Conservation (phyloP, 2,888 invertebrate genomes). For the Microdon myrmicae region DNA sequence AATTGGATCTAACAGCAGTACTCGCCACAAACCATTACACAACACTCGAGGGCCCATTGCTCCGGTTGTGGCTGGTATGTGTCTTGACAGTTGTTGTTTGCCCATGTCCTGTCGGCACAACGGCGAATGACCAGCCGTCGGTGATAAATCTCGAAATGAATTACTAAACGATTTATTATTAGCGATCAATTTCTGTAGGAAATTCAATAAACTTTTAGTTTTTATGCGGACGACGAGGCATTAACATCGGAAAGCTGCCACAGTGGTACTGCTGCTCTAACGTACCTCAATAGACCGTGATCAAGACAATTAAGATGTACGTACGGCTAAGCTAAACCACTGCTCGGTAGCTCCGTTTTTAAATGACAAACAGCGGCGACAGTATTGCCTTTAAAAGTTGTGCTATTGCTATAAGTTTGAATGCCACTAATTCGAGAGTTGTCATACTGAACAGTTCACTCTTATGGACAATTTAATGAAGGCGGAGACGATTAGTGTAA, state of each 20-base stretch:
- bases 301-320: conserved; percentile 48
- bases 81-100: too few relatives aligned
- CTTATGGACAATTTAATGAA: conserved; percentile 1
- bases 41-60: neutral
- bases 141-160: conserved; percentile 49
- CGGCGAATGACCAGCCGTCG: conserved; percentile 30
- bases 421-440: too few relatives aligned
- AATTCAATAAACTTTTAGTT: conserved; percentile 49
- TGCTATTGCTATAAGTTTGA: too few relatives aligned
- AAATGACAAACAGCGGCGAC: too few relatives aligned
- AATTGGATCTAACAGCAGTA: conserved; percentile 47
- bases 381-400: too few relatives aligned
- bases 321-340: neutral
- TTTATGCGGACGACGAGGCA: conserved; percentile 39
- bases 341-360: neutral
- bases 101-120: neutral
- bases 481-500: conserved; percentile 32
- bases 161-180: conserved; percentile 52
- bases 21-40: conserved; percentile 47
- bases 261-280: too few relatives aligned
- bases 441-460: too few relatives aligned
- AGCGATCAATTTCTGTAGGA: conserved; percentile 46
- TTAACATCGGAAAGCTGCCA: conserved; percentile 4
- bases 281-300: conserved; percentile 40
- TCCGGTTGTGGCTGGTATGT: neutral